Evolutionary conservation across 2,888 invertebrate genomes (phyloP).

Genomic region (Eristalinus sepulchralis): DNA sequence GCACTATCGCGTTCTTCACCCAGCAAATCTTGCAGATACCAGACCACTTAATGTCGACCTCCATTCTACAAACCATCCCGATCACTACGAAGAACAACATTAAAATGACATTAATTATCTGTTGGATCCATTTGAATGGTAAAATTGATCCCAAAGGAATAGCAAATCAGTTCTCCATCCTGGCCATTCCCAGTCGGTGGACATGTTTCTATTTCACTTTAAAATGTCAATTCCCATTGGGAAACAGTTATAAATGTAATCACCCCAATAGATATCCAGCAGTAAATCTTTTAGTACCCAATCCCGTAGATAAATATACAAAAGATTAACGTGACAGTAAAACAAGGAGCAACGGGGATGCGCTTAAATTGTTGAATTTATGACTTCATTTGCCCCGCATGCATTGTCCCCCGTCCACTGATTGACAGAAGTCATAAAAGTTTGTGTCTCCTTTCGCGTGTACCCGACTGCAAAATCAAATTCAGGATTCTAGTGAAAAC

Average conservation of each 20-base stretch:
- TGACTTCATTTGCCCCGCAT: background rate
- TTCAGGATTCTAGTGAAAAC: background rate
- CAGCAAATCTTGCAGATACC: too few species aligned
- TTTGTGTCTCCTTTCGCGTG: background rate
- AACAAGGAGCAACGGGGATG: background rate
- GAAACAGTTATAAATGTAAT: conserved; percentile 1
- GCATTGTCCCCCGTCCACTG: background rate
- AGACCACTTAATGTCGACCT: too few species aligned
- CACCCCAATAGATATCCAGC: background rate
- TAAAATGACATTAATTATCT: background rate
- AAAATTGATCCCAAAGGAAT: background rate
- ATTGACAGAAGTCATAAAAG: background rate
- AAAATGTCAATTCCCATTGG: background rate
- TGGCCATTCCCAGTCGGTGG: background rate
- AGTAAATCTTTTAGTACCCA: conserved; percentile 18
- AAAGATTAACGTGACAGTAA: conserved; percentile 11
- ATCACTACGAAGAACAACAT: background rate
- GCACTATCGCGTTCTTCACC: too few species aligned
- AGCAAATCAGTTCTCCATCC: background rate
- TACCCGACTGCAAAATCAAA: background rate
- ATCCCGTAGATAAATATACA: conserved; percentile 9
- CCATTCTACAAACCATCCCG: too few species aligned
- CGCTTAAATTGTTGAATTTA: background rate
- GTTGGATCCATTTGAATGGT: background rate
- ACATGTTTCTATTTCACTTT: background rate